Percentiles rank a stretch among this genome's conserved stretches.
Evolutionary conservation across 2,888 invertebrate species (phyloP).

Genomic region (Buathra laborator): DNA sequence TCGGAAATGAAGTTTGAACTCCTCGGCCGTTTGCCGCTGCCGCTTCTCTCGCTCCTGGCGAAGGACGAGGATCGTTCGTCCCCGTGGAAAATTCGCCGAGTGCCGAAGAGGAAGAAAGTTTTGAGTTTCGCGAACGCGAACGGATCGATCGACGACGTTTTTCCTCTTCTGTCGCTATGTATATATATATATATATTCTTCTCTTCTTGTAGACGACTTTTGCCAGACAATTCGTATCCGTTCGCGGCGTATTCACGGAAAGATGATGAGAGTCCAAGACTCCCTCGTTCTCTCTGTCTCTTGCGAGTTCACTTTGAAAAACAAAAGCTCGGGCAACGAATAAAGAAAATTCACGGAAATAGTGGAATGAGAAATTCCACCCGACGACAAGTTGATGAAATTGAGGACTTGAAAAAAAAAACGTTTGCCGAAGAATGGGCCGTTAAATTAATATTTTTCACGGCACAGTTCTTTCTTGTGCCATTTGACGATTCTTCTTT

Average conservation of each 20-base stretch:
- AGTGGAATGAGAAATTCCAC: background rate
- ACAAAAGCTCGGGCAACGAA: constrained; percentile 10
- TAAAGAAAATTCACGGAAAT: constrained; percentile 1
- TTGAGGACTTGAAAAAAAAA: constrained; percentile 19
- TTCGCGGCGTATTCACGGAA: constrained; percentile 24
- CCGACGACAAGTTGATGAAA: constrained; percentile 26
- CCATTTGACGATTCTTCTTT: background rate
- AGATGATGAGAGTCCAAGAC: constrained; percentile 32
- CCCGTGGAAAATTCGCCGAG: constrained; percentile 58
- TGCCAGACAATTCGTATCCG: constrained; percentile 68
- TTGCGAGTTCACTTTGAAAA: background rate
- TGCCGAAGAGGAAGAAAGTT: constrained; percentile 60
- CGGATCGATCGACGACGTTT: constrained; percentile 53
- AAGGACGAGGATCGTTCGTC: constrained; percentile 49
- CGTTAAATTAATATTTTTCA: background rate
- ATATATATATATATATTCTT: constrained; percentile 27
- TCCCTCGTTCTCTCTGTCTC: background rate
- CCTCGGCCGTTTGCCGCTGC: constrained; percentile 62
- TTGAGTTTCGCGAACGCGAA: constrained; percentile 42
- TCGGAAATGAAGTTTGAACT: constrained; percentile 72
- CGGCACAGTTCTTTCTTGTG: background rate
- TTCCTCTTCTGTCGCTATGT: constrained; percentile 10
- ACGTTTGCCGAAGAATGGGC: background rate
- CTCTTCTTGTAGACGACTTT: constrained; percentile 44
- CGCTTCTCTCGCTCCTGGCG: constrained; percentile 23